Evolutionary conservation across 2,888 invertebrate species (phyloP).

Genomic region (Linhomoeus sp.): DNA sequence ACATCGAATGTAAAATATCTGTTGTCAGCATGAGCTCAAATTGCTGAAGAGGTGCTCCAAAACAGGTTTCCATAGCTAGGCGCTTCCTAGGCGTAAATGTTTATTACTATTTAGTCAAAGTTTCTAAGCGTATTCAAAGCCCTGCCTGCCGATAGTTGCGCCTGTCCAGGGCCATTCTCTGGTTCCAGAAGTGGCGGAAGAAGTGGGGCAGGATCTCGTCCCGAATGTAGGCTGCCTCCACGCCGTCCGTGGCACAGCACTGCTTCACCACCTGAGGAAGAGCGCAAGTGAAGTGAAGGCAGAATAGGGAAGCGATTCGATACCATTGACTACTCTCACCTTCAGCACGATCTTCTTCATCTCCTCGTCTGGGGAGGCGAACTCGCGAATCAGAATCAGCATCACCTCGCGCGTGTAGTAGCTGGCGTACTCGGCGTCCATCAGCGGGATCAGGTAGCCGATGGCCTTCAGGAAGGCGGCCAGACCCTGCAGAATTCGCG

Average conservation of each 20-base stretch:
- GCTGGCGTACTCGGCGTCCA: conserved; percentile 94
- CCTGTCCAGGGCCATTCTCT: conserved; percentile 93
- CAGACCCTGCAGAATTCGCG: conserved; percentile 48
- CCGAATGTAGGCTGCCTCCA: conserved; percentile 95
- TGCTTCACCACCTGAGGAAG: conserved; percentile 71
- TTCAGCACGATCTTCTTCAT: conserved; percentile 99
- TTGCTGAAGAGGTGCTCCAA: too few species aligned
- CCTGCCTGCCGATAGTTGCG: conserved; percentile 84
- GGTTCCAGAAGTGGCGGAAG: conserved; percentile 99
- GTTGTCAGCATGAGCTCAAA: too few species aligned
- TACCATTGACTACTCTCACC: conserved; percentile 32
- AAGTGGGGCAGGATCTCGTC: conserved; percentile 95
- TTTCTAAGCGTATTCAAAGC: too few species aligned
- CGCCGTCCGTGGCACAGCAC: conserved; percentile 98
- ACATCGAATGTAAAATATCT: too few species aligned
- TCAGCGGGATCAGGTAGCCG: conserved; percentile 92
- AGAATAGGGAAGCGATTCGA: neutral
- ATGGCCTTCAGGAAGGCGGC: conserved; percentile 99
- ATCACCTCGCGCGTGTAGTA: conserved; percentile 98
- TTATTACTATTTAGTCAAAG: too few species aligned
- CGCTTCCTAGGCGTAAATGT: too few species aligned
- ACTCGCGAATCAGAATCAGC: conserved; percentile 94
- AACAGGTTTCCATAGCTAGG: too few species aligned
- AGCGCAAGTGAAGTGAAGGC: neutral
- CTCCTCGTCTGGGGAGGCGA: conserved; percentile 98